Percentiles rank a stretch among this genome's conserved stretches.
Conservation (phyloP, 2,797 vertebrate species). For the Chrysocyon brachyurus region DNA sequence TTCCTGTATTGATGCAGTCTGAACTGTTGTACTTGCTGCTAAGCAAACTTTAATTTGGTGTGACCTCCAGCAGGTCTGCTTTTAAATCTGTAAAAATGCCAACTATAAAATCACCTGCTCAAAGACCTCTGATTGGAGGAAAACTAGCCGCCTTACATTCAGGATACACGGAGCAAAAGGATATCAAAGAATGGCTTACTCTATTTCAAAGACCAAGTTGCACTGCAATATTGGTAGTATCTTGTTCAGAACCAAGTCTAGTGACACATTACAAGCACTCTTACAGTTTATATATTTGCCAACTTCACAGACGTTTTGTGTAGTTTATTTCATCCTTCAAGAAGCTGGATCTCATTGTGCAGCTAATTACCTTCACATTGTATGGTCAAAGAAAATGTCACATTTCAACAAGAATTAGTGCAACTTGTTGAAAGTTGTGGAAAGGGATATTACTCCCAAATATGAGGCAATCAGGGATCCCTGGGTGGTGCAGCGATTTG, state of each 20-base stretch:
- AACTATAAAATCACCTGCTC: slow-evolving; percentile 32
- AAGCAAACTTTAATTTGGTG: slow-evolving; percentile 69
- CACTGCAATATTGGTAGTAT: not conserved
- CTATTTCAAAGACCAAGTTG: not conserved
- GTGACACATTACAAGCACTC: not conserved
- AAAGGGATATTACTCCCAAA: not conserved
- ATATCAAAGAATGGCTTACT: not conserved
- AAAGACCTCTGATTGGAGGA: not conserved
- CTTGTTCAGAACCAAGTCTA: not conserved
- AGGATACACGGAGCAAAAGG: not conserved
- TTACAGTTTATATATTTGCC: not conserved
- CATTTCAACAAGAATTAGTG: not conserved
- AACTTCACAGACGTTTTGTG: not conserved
- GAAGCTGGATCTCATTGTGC: not conserved
- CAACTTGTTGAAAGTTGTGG: not conserved
- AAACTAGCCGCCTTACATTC: not conserved
- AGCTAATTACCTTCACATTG: not conserved
- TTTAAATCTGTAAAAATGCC: slow-evolving; percentile 61
- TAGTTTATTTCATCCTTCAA: not conserved
- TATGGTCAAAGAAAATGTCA: not conserved
- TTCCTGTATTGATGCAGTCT: slow-evolving; percentile 26
- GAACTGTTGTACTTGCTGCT: slow-evolving; percentile 42
- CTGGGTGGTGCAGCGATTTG: too few relatives aligned
- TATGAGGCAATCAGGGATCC: not conserved
- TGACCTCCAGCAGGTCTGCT: slow-evolving; percentile 53